These are phyloP conservation scores for Heliconius nattereri DNA, from an alignment of 1,140 invertebrate species.

Conservation along the genomic window DNA sequence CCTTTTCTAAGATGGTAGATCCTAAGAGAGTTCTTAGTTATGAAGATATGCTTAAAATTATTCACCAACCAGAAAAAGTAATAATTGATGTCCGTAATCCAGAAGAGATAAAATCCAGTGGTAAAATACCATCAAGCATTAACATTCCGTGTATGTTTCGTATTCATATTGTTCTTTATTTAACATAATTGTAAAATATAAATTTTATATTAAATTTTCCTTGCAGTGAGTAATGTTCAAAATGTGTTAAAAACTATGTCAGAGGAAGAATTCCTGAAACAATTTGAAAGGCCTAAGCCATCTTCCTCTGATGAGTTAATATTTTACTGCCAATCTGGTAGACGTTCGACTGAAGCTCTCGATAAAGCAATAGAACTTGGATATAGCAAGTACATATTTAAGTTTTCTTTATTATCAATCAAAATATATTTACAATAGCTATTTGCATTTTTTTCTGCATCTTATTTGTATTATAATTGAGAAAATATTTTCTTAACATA, in stretches of 20 bases:
- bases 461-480: slow-evolving; percentile 11
- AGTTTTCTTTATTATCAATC: neutral
- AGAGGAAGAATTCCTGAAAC: slow-evolving; percentile 74
- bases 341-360: slow-evolving; percentile 78
- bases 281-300: slow-evolving; percentile 78
- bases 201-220: slow-evolving; percentile 16
- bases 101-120: slow-evolving; percentile 84
- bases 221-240: slow-evolving; percentile 77
- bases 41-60: slow-evolving; percentile 45
- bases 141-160: slow-evolving; percentile 84
- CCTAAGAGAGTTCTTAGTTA: slow-evolving; percentile 45
- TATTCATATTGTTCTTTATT: neutral
- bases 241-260: slow-evolving; percentile 71
- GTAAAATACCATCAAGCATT: slow-evolving; percentile 85
- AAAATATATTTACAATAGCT: slow-evolving; percentile 2
- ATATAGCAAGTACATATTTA: slow-evolving; percentile 75
- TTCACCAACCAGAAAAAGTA: slow-evolving; percentile 60
- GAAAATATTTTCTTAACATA: neutral
- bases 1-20: slow-evolving; percentile 42
- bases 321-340: slow-evolving; percentile 82
- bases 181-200: neutral
- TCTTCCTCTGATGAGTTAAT: slow-evolving; percentile 75
- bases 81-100: slow-evolving; percentile 87
- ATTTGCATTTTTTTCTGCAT: neutral
- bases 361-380: slow-evolving; percentile 78